These are phyloP conservation scores for Megaceryle maxima DNA, from an alignment of 2,113 vertebrate genomes.

Conservation along the genomic window DNA sequence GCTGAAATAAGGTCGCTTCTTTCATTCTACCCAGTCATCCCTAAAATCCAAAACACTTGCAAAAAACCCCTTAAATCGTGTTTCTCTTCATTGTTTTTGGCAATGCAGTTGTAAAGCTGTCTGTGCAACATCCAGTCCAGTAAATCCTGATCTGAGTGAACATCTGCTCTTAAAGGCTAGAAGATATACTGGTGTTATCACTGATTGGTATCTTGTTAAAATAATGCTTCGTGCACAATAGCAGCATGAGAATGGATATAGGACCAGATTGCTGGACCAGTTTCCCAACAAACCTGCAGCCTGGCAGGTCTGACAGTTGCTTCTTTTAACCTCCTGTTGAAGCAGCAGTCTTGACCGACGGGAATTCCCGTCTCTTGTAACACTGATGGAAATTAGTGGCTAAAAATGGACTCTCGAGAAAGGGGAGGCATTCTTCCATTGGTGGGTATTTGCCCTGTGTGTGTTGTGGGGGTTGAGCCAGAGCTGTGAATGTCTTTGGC, in stretches of 20 bases:
- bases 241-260: neutral
- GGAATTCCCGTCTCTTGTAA: neutral
- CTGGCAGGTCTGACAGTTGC: neutral
- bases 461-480: neutral
- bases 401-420: neutral
- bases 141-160: neutral
- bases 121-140: neutral
- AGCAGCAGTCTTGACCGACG: neutral
- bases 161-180: neutral
- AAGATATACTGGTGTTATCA: neutral
- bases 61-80: fast-evolving
- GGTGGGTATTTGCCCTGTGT: neutral
- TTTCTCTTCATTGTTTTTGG: neutral
- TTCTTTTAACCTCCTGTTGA: neutral
- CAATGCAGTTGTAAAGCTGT: neutral
- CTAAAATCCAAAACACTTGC: neutral
- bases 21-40: neutral
- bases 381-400: neutral
- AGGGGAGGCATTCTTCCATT: neutral
- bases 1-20: neutral
- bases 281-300: neutral
- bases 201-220: neutral
- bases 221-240: neutral
- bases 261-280: neutral
- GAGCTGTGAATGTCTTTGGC: neutral